A percentile compares a stretch with the other conserved stretches of the same genome.
Evolutionary conservation across 2,888 invertebrate species (phyloP).

Genomic region (Chaetogeoica ovagalla): DNA sequence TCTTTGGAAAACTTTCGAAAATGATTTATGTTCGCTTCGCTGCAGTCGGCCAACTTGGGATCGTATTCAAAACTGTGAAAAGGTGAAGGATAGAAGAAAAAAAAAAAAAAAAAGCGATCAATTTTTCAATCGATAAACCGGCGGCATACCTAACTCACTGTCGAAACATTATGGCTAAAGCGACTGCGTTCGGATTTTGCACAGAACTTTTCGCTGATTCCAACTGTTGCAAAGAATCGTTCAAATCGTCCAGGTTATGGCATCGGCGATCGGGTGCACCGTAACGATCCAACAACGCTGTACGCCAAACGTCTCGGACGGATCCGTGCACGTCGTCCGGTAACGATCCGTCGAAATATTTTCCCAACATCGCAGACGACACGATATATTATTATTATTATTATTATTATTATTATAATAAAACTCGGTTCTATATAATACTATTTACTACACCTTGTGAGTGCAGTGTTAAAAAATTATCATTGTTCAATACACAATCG

Average conservation of each 20-base stretch:
- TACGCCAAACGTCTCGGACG: slow-evolving; percentile 59
- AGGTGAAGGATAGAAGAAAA: slow-evolving; percentile 25
- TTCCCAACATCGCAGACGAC: background rate
- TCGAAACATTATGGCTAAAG: slow-evolving; percentile 65
- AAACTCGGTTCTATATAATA: too few species aligned
- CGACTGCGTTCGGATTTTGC: slow-evolving; percentile 61
- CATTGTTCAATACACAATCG: background rate
- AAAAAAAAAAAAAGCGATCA: background rate
- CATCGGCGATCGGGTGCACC: slow-evolving; percentile 62
- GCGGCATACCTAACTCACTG: slow-evolving; percentile 61
- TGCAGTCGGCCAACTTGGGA: slow-evolving; percentile 64
- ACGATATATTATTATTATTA: too few species aligned
- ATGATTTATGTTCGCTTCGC: slow-evolving; percentile 63
- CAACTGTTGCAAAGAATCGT: slow-evolving; percentile 62
- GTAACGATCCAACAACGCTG: slow-evolving; percentile 60
- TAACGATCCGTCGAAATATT: slow-evolving; percentile 27
- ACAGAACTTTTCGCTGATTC: slow-evolving; percentile 61
- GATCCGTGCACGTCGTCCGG: slow-evolving; percentile 11
- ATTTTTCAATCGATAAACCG: background rate
- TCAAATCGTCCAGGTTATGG: slow-evolving; percentile 62
- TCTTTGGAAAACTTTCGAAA: slow-evolving; percentile 64
- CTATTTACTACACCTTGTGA: too few species aligned
- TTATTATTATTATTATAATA: too few species aligned
- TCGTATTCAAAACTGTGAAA: slow-evolving; percentile 65
- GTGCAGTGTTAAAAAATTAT: too few species aligned